phyloP scores from a whole-genome alignment of 2,888 invertebrate genomes.

The Hypsopygia costalis region DNA sequence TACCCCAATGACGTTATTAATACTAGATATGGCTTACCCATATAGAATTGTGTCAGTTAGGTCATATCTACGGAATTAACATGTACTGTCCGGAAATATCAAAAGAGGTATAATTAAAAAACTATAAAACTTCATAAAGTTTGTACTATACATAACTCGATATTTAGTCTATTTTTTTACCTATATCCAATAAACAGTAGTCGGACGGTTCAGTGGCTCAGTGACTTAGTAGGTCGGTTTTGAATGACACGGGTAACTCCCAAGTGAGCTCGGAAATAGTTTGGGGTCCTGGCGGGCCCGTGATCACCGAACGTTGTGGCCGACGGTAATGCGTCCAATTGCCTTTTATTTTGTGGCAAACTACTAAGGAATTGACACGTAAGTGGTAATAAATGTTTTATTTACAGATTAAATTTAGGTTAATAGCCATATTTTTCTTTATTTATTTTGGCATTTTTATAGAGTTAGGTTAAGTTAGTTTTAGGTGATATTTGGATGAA shows the following conservation, averaged over 20 bases:
- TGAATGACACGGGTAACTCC: slow-evolving; percentile 10
- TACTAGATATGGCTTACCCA: too few species aligned
- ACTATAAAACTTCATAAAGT: too few species aligned
- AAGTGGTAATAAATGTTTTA: neutral
- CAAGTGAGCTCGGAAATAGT: slow-evolving; percentile 9
- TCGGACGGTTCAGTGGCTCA: slow-evolving; percentile 5
- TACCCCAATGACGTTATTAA: too few species aligned
- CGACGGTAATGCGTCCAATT: slow-evolving; percentile 8
- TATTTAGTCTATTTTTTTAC: neutral
- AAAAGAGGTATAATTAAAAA: too few species aligned
- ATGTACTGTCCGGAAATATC: too few species aligned
- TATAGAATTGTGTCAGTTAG: too few species aligned
- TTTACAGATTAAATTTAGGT: neutral
- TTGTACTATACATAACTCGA: too few species aligned
- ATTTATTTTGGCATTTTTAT: too few species aligned
- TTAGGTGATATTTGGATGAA: too few species aligned
- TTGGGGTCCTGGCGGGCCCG: slow-evolving; percentile 1
- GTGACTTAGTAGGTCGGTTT: slow-evolving; percentile 6
- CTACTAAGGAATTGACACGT: slow-evolving; percentile 3
- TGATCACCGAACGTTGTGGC: slow-evolving; percentile 5
- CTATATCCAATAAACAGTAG: neutral
- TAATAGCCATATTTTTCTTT: too few species aligned
- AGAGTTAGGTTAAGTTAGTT: too few species aligned
- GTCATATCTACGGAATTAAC: too few species aligned
- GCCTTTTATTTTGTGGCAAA: slow-evolving; percentile 6